Evolutionary conservation across 2,797 vertebrate genomes (phyloP), one percentile per base, ranked within the genome.

Genomic region (Eleutherodactylus coqui): DNA sequence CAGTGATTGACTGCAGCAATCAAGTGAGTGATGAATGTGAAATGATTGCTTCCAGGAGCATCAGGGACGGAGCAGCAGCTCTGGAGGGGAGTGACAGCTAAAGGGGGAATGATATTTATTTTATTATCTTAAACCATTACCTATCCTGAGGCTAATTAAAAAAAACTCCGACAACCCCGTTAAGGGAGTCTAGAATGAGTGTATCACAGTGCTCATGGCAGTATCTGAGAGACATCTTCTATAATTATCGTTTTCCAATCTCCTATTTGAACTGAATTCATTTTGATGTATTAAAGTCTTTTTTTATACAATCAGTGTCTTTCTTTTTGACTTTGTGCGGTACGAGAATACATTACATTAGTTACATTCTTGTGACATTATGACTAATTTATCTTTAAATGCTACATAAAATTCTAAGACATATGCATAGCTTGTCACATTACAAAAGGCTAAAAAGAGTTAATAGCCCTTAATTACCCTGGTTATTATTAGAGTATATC

Each of bases 401-500:
- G 70, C 38, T 82, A 75, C 79, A 86, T 86, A 86, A 86, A 86
- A 86, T 47, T 81, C 53, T 32, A 81, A 80, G 77, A 86, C 70
- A 75, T 86, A 81, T 81, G 78, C 85, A 75, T 75, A 81, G 17
- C 79, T 81, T 86, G 85, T 82, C 85, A 86, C 72, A 86, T 86
- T 86, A 82, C 73, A 77, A 86, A 85, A 86, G 58, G 72, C 85
- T 86, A 75, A 82, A 86, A 86, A 86, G 72, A 86, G 85, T 86
- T 86, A 86, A 86, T 82, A 64, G 79, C 58, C 53, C 79, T 82
- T 86, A 86, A 86, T 86, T 86, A 86, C 85, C 79, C 76, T 82
- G 73, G 85, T 82, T 86, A 82, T 82, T 86, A 82, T 86, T 83
- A 82, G 78, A 75, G 70, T 86, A 86, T 82, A 86, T 86, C 85